Evolutionary conservation across 2,888 invertebrate genomes (phyloP), one percentile per base, ranked within the genome.

Genomic region (Oeneis ivallda): DNA sequence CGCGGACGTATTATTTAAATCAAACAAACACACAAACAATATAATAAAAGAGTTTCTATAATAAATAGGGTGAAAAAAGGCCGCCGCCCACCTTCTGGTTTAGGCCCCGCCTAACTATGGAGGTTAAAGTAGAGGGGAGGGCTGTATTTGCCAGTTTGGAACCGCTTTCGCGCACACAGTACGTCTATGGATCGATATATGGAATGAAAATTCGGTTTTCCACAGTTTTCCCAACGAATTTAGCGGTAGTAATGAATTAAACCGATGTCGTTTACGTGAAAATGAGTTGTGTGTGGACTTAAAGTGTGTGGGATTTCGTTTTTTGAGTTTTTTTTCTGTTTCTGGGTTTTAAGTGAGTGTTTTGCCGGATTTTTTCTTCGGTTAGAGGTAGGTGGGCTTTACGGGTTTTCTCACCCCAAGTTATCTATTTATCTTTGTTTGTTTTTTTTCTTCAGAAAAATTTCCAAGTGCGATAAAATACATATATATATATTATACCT

Each of bases 101-200:
- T 62, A 66, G 43, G 79, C 88, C 86, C 81, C 89, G 89, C 88
- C 79, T 84, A 71, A 11, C 15, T 17, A 65, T 72, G 76, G 80
- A 60, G 49, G 60, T 19, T 49, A 9, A 1, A 15, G 34, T 75
- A 84, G 84, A 86, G 85, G 78, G 72, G 71, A 68, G 49, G 59
- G 58, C 66, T 72, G 76, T 83, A 83, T 85, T 87, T 78, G 89
- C 87, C 89, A 90, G 90, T 90, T 79, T 69, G 70, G 72, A 74
- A 71, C 71, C 70, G 83, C 85, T 80, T 86, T 87, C 89, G 89
- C 89, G 83, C 78, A 80, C 78, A 80, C 78, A 83, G 83, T 81
- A 84, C 85, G 76, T 76, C 72, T 73, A 70, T 71, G 68, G 63
- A 62, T 70, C 64, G 65, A 60, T 59, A 66, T 57, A 65, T 67